Evolutionary conservation across 2,797 vertebrate genomes (phyloP), one percentile per base, ranked within the genome.

Genomic region (Crenuchus spilurus): DNA sequence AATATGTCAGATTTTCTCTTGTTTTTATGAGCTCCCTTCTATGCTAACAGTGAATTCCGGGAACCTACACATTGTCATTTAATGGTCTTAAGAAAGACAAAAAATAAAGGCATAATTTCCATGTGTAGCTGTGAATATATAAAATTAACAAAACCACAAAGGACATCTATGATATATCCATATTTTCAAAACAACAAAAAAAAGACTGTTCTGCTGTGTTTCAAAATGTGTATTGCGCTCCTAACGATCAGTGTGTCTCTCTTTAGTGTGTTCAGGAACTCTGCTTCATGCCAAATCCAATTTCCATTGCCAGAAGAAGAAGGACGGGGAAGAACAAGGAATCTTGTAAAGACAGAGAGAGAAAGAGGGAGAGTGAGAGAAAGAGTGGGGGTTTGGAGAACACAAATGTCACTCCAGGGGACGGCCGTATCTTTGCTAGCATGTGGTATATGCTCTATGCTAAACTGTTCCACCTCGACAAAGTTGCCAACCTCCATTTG

Each of bases 401-500:
- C 33, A 54, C 46, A 75, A 62, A 70, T 49, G 26, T 76, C 58
- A 70, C 67, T 76, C 67, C 49, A 28, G 74, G 52, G 67, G 54
- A 70, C 48, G 13, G 58, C 49, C 46, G 41, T 76, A 76, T 76
- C 74, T 76, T 52, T 51, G 5, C 41, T 52, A 76, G 67, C 67
- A 70, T 60, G 70, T 49, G 65, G 49, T 55, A 37, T 35, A 51
- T 42, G 55, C 65, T 46, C 63, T 75, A 20, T 46, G 55, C 61
- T 20, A 26, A 26, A 42, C 39, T 51, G 66, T 41, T 55, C 35
- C 51, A 41, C 37, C 33, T 35, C 65, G 3, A 62, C 58, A 52
- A 52, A 52, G 49, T 51, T 22, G 26, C 14, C 52, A 31, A 16
- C 28, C 54, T 57, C 30, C n/a, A 26, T 31, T 57, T 18, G 16